Evolutionary conservation across 2,113 vertebrate genomes (phyloP), one percentile per base, ranked within the genome.

Genomic region (Mionectes macconnelli): DNA sequence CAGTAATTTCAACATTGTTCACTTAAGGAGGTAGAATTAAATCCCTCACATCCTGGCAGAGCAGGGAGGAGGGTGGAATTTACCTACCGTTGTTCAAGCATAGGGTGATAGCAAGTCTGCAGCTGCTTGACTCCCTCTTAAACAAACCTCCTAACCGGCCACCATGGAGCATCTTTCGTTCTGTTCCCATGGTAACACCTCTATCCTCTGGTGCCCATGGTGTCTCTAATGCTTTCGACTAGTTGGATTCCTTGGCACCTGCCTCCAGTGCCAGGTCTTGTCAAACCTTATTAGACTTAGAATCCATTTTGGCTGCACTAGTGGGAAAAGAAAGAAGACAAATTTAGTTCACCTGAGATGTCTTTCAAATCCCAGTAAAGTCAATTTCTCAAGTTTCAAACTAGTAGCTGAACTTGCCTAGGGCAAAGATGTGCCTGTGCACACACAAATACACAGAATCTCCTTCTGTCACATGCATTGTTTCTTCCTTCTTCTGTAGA

Each of bases 121-220:
- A 95, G 96, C 94, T 97, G 94, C 88, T 96, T 94, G 79, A 77
- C 79, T 97, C 75, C 83, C 57, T 96, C 93, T 97, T 96, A 97
- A 97, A 96, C 97, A 97, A 97, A 96, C 90, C 93, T 97, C 92
- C 97, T 97, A 97, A 97, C 95, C 96, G 97, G 96, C 76, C 94
- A 97, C 93, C 93, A 97, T 88, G 95, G 96, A 97, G 95, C 89
- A 96, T 95, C 97, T 96, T 96, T 96, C 20, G 1, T 90, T 97
- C 91, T 81, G 98, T 98, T 98, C 98, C 97, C 97, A 98, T 98
- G 94, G 97, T 84, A 98, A 98, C 98, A 97, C 40, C 84, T 97
- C 90, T 97, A 94, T 97, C 93, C 95, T 97, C 96, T 82, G 86
- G 96, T 98, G 97, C 96, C 97, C 96, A 97, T 56, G 33, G 80